Base-by-base conservation (phyloP, 1,140 invertebrate species). In the Stegodyphus dumicola region DNA sequence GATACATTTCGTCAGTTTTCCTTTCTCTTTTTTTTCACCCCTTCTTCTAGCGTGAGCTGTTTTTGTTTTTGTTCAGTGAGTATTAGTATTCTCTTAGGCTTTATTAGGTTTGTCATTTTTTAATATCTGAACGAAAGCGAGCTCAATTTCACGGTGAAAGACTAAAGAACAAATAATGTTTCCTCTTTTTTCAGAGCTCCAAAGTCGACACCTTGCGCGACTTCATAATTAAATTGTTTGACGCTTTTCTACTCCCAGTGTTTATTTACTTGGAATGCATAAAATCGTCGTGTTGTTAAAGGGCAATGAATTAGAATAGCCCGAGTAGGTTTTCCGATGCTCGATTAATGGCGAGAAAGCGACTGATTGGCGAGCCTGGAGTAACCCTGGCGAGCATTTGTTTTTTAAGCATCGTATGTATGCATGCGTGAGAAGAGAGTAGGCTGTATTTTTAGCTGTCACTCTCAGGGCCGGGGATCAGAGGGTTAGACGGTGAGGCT, bases 371-470 rank as follows among this genome's bases (percentile, higher is more conserved):
- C 66, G 65, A 65, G 49, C 11, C 17, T 56, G 67, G 65, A 54
- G 52, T 56, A 79, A 79, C 67, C 67, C 77, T 79, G 77, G 65
- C 77, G 77, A 69, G 64, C 15, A 56, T 65, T 79, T 70, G 65
- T 79, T 69, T 69, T 79, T 54, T 65, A 69, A 69, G n/a, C n/a
- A 10, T 56, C 17, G 4, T n/a, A 17, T 56, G 60, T 75, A 48
- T 53, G 51, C 71, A 66, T 79, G 49, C 69, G 78, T 81, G 69
- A 73, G 78, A 53, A 53, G 77, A 67, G 65, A 9, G 65, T 15
- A 17, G 67, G 69, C 60, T 75, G 71, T 83, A 83, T 83, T 83
- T 83, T 83, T 83, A 83, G 80, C 80, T 83, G 80, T 83, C 71
- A 75, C 71, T 83, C 54, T 81, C 56, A 53, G 17, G 33, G 11